phyloP scores from a whole-genome alignment of 2,113 vertebrate genomes.

The Guaruba guarouba region DNA sequence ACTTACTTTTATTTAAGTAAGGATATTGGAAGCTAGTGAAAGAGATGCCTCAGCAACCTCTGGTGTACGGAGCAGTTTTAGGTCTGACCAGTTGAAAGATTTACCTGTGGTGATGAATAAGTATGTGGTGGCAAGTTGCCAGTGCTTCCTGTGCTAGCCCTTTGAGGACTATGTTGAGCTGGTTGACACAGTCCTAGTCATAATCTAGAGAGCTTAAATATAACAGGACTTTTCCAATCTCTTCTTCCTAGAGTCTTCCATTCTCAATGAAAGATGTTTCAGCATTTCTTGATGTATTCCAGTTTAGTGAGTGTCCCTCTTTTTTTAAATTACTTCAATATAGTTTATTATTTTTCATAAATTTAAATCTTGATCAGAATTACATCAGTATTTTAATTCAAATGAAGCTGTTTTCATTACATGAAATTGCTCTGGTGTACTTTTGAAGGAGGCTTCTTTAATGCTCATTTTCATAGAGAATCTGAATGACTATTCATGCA shows the following conservation, averaged over 20 bases:
- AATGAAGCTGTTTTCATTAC: background rate
- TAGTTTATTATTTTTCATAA: background rate
- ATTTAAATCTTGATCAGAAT: background rate
- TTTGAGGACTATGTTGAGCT: background rate
- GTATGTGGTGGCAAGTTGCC: background rate
- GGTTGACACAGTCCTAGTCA: background rate
- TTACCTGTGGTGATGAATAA: background rate
- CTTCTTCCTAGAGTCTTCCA: background rate
- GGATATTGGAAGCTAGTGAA: background rate
- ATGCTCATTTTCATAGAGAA: background rate
- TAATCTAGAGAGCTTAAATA: background rate
- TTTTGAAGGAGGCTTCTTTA: background rate
- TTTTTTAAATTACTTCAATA: background rate
- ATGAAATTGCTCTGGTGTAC: background rate
- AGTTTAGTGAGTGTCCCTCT: background rate
- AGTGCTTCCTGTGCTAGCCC: background rate
- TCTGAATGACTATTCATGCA: background rate
- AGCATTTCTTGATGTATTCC: background rate
- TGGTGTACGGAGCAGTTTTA: background rate
- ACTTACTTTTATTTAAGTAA: background rate
- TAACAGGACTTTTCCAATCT: background rate
- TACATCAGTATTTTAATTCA: background rate
- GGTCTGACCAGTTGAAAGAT: background rate
- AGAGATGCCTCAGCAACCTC: background rate
- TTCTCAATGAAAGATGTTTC: background rate